phyloP scores from a whole-genome alignment of 1,140 invertebrate species.

The Macrobrachium rosenbergii region DNA sequence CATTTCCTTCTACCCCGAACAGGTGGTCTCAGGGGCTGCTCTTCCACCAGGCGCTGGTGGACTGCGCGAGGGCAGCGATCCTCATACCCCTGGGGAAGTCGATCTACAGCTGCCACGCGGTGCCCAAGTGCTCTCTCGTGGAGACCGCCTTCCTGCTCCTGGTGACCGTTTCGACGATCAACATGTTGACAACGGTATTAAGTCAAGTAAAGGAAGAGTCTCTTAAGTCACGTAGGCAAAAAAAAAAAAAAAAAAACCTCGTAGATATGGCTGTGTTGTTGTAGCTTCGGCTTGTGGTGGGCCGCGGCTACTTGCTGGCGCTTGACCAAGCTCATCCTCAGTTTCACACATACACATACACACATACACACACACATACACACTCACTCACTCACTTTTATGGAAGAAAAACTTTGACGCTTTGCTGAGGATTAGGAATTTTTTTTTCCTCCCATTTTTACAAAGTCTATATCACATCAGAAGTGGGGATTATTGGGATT shows the following conservation, averaged over 20 bases:
- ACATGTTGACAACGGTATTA: constrained; percentile 84
- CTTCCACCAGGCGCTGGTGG: constrained; percentile 88
- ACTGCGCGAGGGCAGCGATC: constrained; percentile 85
- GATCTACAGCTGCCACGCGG: constrained; percentile 85
- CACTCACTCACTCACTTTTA: neutral
- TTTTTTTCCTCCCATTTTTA: too few relatives aligned
- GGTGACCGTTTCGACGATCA: constrained; percentile 90
- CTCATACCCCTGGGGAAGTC: constrained; percentile 85
- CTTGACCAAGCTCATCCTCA: neutral
- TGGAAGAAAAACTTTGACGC: too few relatives aligned
- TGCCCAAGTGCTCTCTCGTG: constrained; percentile 88
- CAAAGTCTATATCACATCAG: too few relatives aligned
- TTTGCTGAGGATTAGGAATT: too few relatives aligned
- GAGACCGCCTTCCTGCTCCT: constrained; percentile 90
- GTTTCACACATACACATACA: neutral
- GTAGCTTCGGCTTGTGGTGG: constrained; percentile 2
- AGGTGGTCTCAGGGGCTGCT: constrained; percentile 90
- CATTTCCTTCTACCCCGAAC: constrained; percentile 67
- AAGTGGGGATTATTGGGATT: too few relatives aligned
- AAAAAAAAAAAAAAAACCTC: neutral
- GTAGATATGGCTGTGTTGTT: constrained; percentile 18
- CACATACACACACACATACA: neutral
- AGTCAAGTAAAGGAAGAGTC: constrained; percentile 66
- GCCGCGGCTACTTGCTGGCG: constrained; percentile 19
- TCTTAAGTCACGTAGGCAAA: constrained; percentile 44